Percentiles rank a stretch among this genome's conserved stretches.
Conservation (phyloP, 2,113 vertebrate species). For the Tychaedon coryphoeus region DNA sequence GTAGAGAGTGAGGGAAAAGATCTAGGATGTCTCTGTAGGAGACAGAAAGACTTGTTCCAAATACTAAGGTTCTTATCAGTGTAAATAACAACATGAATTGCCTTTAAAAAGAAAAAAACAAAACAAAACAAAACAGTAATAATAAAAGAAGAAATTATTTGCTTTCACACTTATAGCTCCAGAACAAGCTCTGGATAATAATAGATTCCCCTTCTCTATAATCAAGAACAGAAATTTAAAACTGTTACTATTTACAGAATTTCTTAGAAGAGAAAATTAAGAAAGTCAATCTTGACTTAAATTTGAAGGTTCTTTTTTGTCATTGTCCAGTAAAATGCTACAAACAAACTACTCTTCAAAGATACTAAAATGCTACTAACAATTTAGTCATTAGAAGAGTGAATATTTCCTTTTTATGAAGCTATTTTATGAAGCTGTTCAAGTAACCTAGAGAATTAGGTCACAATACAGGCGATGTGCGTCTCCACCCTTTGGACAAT, state of each 20-base stretch:
- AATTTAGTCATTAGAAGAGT: background rate
- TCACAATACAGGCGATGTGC: background rate
- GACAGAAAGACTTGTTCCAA: background rate
- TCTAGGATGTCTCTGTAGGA: background rate
- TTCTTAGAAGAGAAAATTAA: background rate
- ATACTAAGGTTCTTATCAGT: background rate
- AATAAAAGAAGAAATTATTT: no score
- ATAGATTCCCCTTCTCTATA: background rate
- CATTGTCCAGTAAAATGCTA: background rate
- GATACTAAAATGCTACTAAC: background rate
- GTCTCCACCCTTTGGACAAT: background rate
- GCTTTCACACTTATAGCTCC: background rate
- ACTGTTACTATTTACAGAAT: background rate
- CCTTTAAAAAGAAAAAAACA: no score
- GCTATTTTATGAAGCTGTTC: background rate
- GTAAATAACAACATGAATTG: background rate
- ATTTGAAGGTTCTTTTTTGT: fast-evolving
- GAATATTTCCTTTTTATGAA: background rate
- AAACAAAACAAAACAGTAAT: background rate
- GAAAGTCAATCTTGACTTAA: background rate
- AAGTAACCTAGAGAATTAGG: background rate
- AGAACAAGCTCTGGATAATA: fast-evolving
- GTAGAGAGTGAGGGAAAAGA: background rate
- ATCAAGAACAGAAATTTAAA: background rate
- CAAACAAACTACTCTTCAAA: background rate